Evolutionary conservation across 2,797 vertebrate species (phyloP).

Genomic region (Squalus acanthias): DNA sequence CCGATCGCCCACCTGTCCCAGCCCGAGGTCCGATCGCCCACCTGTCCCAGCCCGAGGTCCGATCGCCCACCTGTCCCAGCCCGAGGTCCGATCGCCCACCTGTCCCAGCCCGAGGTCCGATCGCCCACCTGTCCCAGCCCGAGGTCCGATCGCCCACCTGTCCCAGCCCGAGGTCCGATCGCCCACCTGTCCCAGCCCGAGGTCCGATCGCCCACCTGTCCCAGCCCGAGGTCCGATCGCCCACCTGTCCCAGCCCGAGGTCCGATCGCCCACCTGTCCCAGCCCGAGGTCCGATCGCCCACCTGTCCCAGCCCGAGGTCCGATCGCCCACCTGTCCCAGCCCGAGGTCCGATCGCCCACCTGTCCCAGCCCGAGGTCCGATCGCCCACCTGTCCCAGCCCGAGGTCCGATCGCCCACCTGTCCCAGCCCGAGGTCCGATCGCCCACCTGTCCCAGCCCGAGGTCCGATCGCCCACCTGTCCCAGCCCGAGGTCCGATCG

Average conservation of each 20-base stretch:
- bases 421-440: not conserved
- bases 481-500: too few relatives aligned
- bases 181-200: not conserved
- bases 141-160: not conserved
- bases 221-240: too few relatives aligned
- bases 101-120: not conserved
- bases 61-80: too few relatives aligned
- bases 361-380: too few relatives aligned
- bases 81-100: not conserved
- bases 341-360: not conserved
- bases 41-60: too few relatives aligned
- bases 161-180: too few relatives aligned
- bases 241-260: too few relatives aligned
- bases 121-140: not conserved
- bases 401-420: not conserved
- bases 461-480: not conserved
- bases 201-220: too few relatives aligned
- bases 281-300: not conserved
- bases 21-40: not conserved
- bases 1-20: too few relatives aligned
- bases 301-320: too few relatives aligned
- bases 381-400: too few relatives aligned
- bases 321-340: not conserved
- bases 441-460: accelerated
- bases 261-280: too few relatives aligned